phyloP scores from a whole-genome alignment of 2,797 vertebrate species.

The Cynopterus sphinx region DNA sequence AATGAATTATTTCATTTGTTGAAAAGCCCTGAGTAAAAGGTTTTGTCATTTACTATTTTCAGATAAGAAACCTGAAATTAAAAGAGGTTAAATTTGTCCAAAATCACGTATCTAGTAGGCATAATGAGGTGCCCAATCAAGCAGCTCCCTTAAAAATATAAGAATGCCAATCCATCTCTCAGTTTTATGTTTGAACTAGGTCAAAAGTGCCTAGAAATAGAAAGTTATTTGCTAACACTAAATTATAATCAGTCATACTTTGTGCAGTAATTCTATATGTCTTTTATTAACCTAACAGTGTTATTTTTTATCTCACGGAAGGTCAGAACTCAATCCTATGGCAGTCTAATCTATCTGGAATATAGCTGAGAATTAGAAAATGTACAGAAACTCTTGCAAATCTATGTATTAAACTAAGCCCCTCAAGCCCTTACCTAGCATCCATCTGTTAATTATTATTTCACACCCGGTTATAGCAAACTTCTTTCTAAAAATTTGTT shows the following conservation, averaged over 20 bases:
- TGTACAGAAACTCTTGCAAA: neutral
- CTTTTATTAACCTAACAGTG: neutral
- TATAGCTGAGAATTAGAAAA: neutral
- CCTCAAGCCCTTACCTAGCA: neutral
- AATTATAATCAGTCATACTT: neutral
- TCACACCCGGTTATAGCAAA: neutral
- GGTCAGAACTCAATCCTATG: neutral
- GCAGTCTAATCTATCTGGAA: neutral
- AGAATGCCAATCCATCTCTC: neutral
- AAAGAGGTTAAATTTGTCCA: neutral
- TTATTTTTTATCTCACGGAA: neutral
- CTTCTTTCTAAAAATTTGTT: neutral
- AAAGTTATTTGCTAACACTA: neutral
- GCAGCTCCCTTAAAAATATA: neutral
- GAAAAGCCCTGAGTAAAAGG: neutral
- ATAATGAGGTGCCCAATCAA: neutral
- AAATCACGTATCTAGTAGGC: neutral
- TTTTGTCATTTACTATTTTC: slow-evolving; percentile 16
- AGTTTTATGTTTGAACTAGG: neutral
- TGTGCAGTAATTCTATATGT: neutral
- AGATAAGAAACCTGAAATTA: neutral
- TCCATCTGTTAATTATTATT: neutral
- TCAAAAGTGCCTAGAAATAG: neutral
- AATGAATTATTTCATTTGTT: neutral
- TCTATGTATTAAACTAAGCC: neutral